Percentiles rank a stretch among this genome's conserved stretches.
These are phyloP conservation scores for Anniella stebbinsi DNA, from an alignment of 2,797 vertebrate species.

Conservation along the genomic window DNA sequence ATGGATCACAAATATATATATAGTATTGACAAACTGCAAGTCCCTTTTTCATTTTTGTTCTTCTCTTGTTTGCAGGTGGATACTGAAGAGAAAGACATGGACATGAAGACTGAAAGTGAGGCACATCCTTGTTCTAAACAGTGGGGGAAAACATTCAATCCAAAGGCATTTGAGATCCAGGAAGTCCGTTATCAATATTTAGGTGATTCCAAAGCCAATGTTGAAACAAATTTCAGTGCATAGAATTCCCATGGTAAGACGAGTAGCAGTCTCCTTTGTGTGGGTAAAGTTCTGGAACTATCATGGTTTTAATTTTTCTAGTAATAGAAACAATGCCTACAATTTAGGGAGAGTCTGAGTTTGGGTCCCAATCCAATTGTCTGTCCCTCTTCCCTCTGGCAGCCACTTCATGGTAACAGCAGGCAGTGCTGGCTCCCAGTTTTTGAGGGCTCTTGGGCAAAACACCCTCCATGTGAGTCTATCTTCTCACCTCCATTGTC, in stretches of 20 bases:
- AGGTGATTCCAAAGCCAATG: conserved; percentile 48
- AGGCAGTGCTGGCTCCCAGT: too few species aligned
- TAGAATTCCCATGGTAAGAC: conserved; percentile 1
- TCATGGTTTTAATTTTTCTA: neutral
- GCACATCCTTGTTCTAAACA: neutral
- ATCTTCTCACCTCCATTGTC: too few species aligned
- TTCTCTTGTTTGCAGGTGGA: neutral
- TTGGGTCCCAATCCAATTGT: neutral
- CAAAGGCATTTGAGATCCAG: conserved; percentile 3
- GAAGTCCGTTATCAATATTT: conserved; percentile 41
- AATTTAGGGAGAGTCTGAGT: too few species aligned
- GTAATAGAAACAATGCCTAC: neutral
- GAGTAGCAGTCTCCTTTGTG: neutral
- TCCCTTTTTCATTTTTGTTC: neutral
- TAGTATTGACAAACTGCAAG: neutral
- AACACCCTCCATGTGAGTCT: too few species aligned
- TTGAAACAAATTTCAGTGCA: conserved; percentile 41
- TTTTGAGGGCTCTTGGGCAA: too few species aligned
- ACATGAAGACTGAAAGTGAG: neutral
- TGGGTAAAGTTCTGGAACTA: neutral
- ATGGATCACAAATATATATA: neutral
- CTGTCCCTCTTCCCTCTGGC: neutral
- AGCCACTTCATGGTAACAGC: neutral
- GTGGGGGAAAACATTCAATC: conserved; percentile 6
- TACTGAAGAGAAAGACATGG: neutral